phyloP scores from a whole-genome alignment of 1,140 invertebrate species.

The Glossosoma conforme region DNA sequence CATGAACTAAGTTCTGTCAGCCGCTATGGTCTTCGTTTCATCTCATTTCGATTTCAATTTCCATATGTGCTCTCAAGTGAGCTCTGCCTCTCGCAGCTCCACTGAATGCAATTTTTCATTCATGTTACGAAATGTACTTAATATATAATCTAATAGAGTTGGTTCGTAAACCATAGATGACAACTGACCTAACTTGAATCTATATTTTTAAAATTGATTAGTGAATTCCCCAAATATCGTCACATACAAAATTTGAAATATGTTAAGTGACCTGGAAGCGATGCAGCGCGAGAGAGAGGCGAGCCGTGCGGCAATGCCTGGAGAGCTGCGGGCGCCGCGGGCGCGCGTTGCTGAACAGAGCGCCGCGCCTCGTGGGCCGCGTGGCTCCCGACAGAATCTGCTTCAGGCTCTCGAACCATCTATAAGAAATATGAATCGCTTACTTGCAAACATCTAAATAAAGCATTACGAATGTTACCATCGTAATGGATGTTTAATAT shows the following conservation, averaged over 20 bases:
- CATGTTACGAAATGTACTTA: background rate
- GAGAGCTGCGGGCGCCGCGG: slow-evolving; percentile 87
- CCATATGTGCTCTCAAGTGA: too few relatives aligned
- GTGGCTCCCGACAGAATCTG: slow-evolving; percentile 94
- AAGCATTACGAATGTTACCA: background rate
- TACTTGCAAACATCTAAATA: background rate
- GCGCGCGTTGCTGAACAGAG: slow-evolving; percentile 77
- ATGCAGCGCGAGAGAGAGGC: slow-evolving; percentile 80
- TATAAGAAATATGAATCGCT: slow-evolving; percentile 30
- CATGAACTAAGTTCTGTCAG: too few relatives aligned
- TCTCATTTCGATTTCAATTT: too few relatives aligned
- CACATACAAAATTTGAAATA: background rate
- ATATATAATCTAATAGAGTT: background rate
- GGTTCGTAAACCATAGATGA: background rate
- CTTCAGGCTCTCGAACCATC: slow-evolving; percentile 95
- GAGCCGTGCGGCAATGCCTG: slow-evolving; percentile 86
- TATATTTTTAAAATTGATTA: background rate
- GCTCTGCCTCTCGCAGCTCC: too few relatives aligned
- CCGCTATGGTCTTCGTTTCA: too few relatives aligned
- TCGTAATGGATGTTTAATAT: background rate
- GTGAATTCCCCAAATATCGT: background rate
- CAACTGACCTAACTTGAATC: background rate
- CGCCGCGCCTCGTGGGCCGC: slow-evolving; percentile 85
- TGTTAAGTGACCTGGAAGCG: slow-evolving; percentile 67
- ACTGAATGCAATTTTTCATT: background rate